phyloP scores from a whole-genome alignment of 2,888 invertebrate species.

The Morpho helenor region DNA sequence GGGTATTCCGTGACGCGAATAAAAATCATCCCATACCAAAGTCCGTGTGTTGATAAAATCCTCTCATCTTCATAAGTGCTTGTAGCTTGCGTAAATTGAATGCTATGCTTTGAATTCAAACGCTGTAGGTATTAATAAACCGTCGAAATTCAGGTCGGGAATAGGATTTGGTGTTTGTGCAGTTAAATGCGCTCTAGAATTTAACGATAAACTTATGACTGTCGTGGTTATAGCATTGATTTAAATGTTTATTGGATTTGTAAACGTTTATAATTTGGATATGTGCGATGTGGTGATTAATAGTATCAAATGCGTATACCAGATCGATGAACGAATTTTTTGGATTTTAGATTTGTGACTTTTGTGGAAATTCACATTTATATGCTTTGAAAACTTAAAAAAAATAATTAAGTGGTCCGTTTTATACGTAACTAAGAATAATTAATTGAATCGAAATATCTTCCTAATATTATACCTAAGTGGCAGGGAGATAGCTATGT shows the following conservation, averaged over 20 bases:
- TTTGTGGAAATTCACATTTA: no score
- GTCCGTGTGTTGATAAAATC: slow-evolving; percentile 21
- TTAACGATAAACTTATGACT: slow-evolving; percentile 14
- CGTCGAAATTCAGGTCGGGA: slow-evolving; percentile 19
- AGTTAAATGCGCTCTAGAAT: slow-evolving; percentile 14
- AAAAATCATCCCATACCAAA: slow-evolving; percentile 33
- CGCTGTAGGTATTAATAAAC: slow-evolving; percentile 13
- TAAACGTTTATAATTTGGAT: background rate
- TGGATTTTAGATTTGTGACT: no score
- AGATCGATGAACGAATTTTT: no score
- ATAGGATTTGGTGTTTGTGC: slow-evolving; percentile 12
- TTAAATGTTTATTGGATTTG: background rate
- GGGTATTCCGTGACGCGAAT: slow-evolving; percentile 47
- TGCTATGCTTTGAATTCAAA: slow-evolving; percentile 14
- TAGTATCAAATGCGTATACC: no score
- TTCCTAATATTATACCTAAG: no score
- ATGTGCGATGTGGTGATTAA: background rate
- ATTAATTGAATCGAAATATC: no score
- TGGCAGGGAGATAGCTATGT: no score
- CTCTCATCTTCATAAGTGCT: slow-evolving; percentile 25
- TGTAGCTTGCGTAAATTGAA: slow-evolving; percentile 24
- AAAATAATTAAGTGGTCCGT: no score
- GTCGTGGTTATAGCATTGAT: slow-evolving; percentile 1
- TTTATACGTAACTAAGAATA: no score
- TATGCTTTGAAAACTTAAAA: no score